Evolutionary conservation across 2,888 invertebrate species (phyloP).

Genomic region (Sylvicola fuscatus): DNA sequence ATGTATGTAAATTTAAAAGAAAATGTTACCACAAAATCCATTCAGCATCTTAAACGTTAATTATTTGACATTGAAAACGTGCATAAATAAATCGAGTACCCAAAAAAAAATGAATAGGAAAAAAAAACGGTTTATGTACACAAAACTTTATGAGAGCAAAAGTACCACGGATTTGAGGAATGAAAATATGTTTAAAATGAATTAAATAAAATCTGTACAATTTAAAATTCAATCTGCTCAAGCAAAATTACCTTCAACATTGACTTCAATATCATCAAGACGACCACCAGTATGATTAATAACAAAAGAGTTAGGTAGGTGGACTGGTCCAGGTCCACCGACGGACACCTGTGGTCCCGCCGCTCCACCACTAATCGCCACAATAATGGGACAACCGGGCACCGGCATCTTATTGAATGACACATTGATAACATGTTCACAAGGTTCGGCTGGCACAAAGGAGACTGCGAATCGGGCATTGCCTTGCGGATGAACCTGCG

Average conservation of each 20-base stretch:
- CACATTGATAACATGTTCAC: conserved; percentile 89
- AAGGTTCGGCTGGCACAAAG: conserved; percentile 85
- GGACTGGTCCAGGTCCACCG: conserved; percentile 50
- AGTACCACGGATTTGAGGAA: neutral
- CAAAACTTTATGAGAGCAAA: conserved; percentile 1
- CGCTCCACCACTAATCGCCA: conserved; percentile 45
- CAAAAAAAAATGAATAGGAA: no score
- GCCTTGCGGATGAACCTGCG: conserved; percentile 86
- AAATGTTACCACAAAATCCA: no score
- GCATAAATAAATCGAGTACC: no score
- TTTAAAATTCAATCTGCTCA: neutral
- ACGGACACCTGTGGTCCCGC: conserved; percentile 48
- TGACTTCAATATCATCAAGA: conserved; percentile 85
- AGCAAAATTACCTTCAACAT: conserved; percentile 69
- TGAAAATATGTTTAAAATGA: conserved; percentile 1
- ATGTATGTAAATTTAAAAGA: no score
- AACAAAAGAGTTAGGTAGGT: conserved; percentile 46
- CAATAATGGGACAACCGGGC: conserved; percentile 78
- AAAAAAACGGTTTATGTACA: neutral
- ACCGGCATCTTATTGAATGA: conserved; percentile 86
- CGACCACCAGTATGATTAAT: conserved; percentile 71
- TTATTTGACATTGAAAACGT: no score
- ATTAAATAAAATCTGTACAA: neutral
- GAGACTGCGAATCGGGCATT: conserved; percentile 83
- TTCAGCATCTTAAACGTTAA: no score